These are phyloP conservation scores for Luscinia megarhynchos DNA, from an alignment of 2,797 vertebrate species.

Conservation along the genomic window DNA sequence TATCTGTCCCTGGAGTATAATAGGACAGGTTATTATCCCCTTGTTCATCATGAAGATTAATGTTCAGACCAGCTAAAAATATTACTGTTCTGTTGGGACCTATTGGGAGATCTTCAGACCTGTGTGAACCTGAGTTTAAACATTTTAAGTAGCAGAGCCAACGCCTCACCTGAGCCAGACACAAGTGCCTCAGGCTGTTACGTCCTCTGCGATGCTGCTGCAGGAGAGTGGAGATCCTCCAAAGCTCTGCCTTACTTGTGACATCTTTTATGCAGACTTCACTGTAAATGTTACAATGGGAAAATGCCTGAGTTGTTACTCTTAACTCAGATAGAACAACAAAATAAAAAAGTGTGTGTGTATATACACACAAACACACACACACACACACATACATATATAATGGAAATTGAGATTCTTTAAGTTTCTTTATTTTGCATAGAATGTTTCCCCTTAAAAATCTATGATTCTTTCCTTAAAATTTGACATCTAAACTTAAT, in stretches of 20 bases:
- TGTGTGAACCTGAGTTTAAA: conserved; percentile 29
- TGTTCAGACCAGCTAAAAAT: conserved; percentile 57
- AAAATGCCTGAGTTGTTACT: not conserved
- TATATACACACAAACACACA: no score
- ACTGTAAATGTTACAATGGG: not conserved
- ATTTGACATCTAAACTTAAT: not conserved
- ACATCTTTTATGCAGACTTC: not conserved
- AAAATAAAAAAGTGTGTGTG: not conserved
- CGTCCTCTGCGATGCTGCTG: not conserved
- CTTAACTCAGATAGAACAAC: not conserved
- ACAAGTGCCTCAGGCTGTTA: not conserved
- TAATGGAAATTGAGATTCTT: not conserved
- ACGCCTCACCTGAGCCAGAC: not conserved
- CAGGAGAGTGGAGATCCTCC: not conserved
- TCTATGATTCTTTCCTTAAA: not conserved
- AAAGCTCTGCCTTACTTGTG: not conserved
- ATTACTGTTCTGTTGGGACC: conserved; percentile 43
- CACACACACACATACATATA: no score
- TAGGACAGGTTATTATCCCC: conserved; percentile 51
- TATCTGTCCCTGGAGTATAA: conserved; percentile 42
- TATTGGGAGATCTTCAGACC: conserved; percentile 2
- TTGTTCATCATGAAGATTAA: conserved; percentile 60
- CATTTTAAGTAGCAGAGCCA: conserved; percentile 23
- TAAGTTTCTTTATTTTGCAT: not conserved
- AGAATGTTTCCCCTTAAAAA: not conserved